A percentile compares a stretch with the other conserved stretches of the same genome.
Evolutionary conservation across 2,113 vertebrate genomes (phyloP).

Genomic region (Alexandromys fortis): DNA sequence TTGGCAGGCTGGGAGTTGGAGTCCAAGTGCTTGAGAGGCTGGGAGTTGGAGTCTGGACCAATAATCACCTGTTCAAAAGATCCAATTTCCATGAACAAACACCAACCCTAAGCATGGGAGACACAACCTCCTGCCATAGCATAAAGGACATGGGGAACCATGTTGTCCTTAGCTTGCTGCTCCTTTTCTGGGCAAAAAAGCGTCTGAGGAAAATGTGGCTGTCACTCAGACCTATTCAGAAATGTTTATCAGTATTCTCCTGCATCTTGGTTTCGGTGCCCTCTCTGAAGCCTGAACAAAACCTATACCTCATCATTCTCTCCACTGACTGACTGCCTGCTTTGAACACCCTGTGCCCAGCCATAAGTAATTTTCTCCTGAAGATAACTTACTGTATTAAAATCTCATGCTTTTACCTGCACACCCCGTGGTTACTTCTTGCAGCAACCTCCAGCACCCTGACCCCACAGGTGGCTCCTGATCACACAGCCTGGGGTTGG

Average conservation of each 20-base stretch:
- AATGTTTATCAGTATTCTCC: background rate
- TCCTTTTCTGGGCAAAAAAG: background rate
- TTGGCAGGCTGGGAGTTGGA: too few relatives aligned
- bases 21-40: too few relatives aligned
- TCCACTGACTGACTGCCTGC: background rate
- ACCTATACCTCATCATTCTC: background rate
- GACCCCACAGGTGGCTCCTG: too few relatives aligned
- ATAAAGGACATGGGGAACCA: fast-evolving
- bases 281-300: background rate
- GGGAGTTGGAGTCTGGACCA: too few relatives aligned
- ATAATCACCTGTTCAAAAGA: background rate
- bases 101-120: background rate
- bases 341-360: background rate
- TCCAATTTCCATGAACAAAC: background rate
- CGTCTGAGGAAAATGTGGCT: background rate
- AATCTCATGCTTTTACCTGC: background rate
- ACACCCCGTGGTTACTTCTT: background rate
- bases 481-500: background rate
- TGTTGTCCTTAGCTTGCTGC: background rate
- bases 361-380: background rate
- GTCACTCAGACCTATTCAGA: background rate
- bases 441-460: background rate
- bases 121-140: too few relatives aligned
- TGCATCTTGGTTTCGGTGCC: too few relatives aligned
- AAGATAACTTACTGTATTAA: too few relatives aligned